These are phyloP conservation scores for Hepsetus odoe DNA, from an alignment of 2,113 vertebrate species.

Conservation along the genomic window DNA sequence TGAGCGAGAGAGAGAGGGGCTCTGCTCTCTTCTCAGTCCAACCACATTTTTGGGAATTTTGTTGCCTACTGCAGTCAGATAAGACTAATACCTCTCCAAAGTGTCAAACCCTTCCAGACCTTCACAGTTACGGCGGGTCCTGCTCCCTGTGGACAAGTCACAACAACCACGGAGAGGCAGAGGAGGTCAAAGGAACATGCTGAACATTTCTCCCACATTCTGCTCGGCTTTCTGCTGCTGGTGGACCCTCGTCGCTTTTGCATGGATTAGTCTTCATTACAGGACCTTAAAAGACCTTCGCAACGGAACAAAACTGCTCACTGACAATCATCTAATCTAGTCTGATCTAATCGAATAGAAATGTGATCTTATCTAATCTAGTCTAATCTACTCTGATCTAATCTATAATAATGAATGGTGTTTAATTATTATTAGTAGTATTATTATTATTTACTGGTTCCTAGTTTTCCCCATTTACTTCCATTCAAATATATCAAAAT, in stretches of 20 bases:
- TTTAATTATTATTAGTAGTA: no score
- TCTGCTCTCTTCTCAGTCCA: neutral
- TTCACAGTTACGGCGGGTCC: neutral
- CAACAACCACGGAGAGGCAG: constrained; percentile 5
- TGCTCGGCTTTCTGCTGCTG: no score
- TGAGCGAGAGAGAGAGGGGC: constrained; percentile 14
- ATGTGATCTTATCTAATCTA: no score
- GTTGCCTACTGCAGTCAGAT: constrained; percentile 32
- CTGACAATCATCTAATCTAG: no score
- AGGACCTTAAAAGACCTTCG: no score
- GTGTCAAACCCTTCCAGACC: constrained; percentile 43
- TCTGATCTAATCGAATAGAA: no score
- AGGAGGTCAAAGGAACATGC: constrained; percentile 10
- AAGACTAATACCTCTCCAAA: constrained; percentile 30
- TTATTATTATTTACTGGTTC: no score
- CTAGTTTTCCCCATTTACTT: no score
- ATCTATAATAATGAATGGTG: no score
- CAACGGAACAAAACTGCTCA: no score
- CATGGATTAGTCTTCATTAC: neutral
- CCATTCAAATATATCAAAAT: no score
- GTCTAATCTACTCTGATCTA: no score
- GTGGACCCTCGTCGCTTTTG: neutral
- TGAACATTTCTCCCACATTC: neutral
- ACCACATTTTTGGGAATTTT: constrained; percentile 32
- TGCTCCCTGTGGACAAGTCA: constrained; percentile 33